Base-by-base conservation (phyloP, 2,888 invertebrate species). In the Amphipoea oculea region DNA sequence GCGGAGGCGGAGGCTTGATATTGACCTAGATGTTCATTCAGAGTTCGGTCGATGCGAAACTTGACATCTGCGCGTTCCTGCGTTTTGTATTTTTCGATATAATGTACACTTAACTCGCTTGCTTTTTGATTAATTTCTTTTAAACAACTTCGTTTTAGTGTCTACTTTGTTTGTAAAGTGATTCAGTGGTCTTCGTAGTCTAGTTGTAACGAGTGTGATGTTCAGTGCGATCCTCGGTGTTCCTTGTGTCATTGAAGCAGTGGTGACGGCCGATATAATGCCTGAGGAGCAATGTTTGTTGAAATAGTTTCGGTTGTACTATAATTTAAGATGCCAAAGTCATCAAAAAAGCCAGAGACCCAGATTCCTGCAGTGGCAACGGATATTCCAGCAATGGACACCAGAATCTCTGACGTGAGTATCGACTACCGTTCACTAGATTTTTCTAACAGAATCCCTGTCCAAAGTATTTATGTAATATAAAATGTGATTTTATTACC, bases 21-120 rank as follows among this genome's bases (percentile, higher is more conserved):
- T 97, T 97, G 97, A 97, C 97, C 97, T 96, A 97, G 94, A 96
- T 97, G 96, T 96, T 96, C 97, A 96, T 96, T 96, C 96, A 96
- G 95, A 95, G 96, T 95, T 96, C 96, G 97, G 97, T 96, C 97
- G 97, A 97, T 97, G 97, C 95, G 96, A 96, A 95, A 96, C 96
- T 96, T 96, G 95, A 96, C 96, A 96, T 96, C 96, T 96, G 96
- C 96, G 97, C 97, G 96, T 92, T 95, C 94, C 96, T 95, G 95
- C 96, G 96, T 96, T 95, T 95, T 93, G 90, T 94, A 93, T 95
- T 95, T 96, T 94, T 92, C 93, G 93, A 94, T 94, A 94, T 94
- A 93, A 94, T 93, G 93, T 94, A 91, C 92, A 90, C 92, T 94
- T 90, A 94, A 92, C 91, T 91, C 88, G 90, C 88, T 91, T 87